Evolutionary conservation across 2,888 invertebrate species (phyloP).

Genomic region (Lepetodrilus schrolli): DNA sequence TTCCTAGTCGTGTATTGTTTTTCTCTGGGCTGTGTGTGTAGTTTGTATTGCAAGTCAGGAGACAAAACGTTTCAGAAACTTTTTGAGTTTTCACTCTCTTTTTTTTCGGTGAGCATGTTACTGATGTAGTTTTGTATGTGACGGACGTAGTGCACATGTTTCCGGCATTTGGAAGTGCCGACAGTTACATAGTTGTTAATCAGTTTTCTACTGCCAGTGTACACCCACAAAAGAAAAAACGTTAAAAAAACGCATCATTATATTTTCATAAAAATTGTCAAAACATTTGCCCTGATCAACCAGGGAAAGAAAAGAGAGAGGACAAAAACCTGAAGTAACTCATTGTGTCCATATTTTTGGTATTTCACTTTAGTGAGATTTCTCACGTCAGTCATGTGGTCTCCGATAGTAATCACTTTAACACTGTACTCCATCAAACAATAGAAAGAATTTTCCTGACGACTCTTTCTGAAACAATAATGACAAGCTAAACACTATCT

Average conservation of each 20-base stretch:
- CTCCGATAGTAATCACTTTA: no score
- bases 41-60: neutral
- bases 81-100: neutral
- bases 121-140: neutral
- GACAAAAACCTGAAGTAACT: no score
- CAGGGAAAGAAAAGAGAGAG: no score
- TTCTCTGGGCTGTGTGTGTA: neutral
- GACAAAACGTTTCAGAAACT: no score
- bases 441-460: neutral
- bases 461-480: neutral
- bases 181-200: neutral
- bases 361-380: no score
- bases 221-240: neutral
- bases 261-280: slow-evolving; percentile 16
- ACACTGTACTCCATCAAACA: slow-evolving; percentile 23
- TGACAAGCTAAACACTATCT: neutral
- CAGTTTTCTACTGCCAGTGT: slow-evolving; percentile 15
- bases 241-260: neutral
- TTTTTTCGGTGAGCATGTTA: slow-evolving; percentile 9
- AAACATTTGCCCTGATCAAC: slow-evolving; percentile 11
- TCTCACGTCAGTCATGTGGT: neutral
- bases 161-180: neutral
- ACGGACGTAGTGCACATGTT: neutral
- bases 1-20: slow-evolving; percentile 9
- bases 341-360: no score